Conservation (phyloP, 2,113 vertebrate genomes). For the Gallinago undulata region DNA sequence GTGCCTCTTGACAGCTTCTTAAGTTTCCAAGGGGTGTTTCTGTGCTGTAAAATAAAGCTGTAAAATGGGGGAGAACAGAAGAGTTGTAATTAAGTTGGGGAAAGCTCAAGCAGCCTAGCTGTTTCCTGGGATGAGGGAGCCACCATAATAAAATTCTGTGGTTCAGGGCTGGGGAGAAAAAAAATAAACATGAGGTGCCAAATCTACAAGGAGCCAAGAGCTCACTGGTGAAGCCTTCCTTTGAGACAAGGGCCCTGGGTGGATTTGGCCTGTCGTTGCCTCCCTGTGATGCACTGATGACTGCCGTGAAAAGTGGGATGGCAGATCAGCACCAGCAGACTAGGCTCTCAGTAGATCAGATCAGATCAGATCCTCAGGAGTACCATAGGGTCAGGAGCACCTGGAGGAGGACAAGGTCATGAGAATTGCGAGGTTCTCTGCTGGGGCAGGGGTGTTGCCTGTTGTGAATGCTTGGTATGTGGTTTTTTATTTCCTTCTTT, state of each 20-base stretch:
- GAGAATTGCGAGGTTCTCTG: background rate
- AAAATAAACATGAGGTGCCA: background rate
- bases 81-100: background rate
- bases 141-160: background rate
- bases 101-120: background rate
- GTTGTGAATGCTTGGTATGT: background rate
- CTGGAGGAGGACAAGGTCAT: background rate
- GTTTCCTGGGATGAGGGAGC: background rate
- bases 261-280: background rate
- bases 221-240: background rate
- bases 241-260: background rate
- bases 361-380: background rate
- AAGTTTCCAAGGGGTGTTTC: background rate
- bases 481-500: background rate
- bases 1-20: background rate
- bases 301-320: background rate
- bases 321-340: background rate
- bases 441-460: fast-evolving
- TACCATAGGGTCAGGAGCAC: background rate
- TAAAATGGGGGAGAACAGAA: background rate
- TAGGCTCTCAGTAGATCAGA: background rate
- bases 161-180: background rate
- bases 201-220: background rate
- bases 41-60: background rate
- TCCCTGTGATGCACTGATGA: background rate